Evolutionary conservation across 2,113 vertebrate species (phyloP).

Genomic region (Aphelocoma coerulescens): DNA sequence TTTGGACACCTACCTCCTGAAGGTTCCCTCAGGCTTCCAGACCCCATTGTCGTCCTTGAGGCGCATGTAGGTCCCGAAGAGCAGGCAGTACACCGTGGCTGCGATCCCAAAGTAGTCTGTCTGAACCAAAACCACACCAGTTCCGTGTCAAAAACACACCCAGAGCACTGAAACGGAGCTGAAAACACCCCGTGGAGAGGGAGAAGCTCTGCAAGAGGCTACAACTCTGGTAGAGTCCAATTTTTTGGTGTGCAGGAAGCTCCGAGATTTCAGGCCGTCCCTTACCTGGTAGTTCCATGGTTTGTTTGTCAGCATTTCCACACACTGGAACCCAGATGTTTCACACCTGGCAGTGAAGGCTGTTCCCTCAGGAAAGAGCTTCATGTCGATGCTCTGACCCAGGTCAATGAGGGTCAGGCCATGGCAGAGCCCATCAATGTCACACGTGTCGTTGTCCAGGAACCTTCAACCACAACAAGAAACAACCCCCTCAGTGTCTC

Average conservation of each 20-base stretch:
- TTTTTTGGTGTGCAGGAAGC: accelerated
- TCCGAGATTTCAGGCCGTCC: accelerated
- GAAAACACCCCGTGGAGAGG: neutral
- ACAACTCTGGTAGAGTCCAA: accelerated
- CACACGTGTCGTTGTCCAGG: slow-evolving; percentile 77
- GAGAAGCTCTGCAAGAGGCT: neutral
- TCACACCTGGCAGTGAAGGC: slow-evolving; percentile 84
- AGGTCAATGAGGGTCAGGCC: slow-evolving; percentile 89
- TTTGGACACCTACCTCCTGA: slow-evolving; percentile 78
- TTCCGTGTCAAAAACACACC: neutral
- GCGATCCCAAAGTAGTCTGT: slow-evolving; percentile 92
- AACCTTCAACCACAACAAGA: slow-evolving; percentile 71
- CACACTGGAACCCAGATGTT: slow-evolving; percentile 94
- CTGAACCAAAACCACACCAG: slow-evolving; percentile 56
- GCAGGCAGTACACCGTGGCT: slow-evolving; percentile 89
- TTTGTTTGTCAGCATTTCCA: slow-evolving; percentile 87
- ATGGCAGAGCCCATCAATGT: slow-evolving; percentile 77
- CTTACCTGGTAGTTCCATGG: slow-evolving; percentile 95
- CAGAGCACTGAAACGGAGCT: neutral
- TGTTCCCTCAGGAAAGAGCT: slow-evolving; percentile 84
- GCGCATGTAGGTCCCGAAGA: slow-evolving; percentile 93
- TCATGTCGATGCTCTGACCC: slow-evolving; percentile 94
- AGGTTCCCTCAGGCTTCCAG: slow-evolving; percentile 84
- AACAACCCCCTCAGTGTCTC: neutral
- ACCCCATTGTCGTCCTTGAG: slow-evolving; percentile 76